Base-by-base conservation (phyloP, 2,797 vertebrate genomes). In the Chaunax sp. region DNA sequence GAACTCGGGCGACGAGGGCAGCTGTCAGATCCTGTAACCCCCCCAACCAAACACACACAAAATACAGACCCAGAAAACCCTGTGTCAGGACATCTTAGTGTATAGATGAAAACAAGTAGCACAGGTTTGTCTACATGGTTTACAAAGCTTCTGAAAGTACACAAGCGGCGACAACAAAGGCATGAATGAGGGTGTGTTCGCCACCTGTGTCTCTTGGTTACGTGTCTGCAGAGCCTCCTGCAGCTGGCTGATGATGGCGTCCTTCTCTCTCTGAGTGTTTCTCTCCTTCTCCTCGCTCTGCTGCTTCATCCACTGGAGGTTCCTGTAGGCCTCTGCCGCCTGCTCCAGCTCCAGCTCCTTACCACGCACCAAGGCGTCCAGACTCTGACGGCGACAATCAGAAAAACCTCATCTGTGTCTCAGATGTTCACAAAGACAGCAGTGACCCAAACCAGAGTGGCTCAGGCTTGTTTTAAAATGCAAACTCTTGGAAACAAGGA, bases 281-380 rank as follows among this genome's bases (percentile, higher is more conserved):
- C 82, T 86, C 64, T 94, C 94, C 68, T 94, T 96, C 76, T 94
- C 93, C 43, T 97, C 95, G 0, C 86, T 76, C 89, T 97, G 95
- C 78, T 96, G 95, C 80, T 95, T 95, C 82, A 98, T 84, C 95
- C 97, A 96, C 77, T 95, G 95, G 14, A 97, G 92, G 79, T 95
- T 97, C 70, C 95, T 95, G 82, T 94, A 96, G 61, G 93, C 93
- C 74, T 95, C 92, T 0, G 95, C 93, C 0, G 94, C 85, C 80
- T 96, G 96, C 78, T 98, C 96, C 71, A 97, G 78, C 90, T 99
- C 96, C 87, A 98, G 84, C 54, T 96, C 94, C 87, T 96, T 98
- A 47, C 94, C 92, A 64, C 95, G 95, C 86, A 96, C 85, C 69
- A 98, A 87, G 53, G 92, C 90, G 40, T 98, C 96, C 91, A 99